Evolutionary conservation across 2,113 vertebrate species (phyloP).

Genomic region (Seriola quinqueradiata): DNA sequence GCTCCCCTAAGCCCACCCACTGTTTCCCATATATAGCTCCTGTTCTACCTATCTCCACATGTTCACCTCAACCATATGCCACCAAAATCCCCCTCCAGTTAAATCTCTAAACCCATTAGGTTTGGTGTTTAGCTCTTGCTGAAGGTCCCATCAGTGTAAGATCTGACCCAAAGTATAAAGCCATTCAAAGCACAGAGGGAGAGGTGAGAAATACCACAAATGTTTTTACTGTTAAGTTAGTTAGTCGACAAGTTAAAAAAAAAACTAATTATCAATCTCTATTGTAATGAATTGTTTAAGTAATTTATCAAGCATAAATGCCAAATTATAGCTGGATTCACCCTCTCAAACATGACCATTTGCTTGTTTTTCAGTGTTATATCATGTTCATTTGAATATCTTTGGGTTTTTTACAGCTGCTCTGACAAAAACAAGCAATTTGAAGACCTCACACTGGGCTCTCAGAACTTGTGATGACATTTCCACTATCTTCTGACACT

Average conservation of each 20-base stretch:
- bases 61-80: slow-evolving; percentile 48
- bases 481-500: too few relatives aligned
- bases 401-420: neutral
- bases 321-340: neutral
- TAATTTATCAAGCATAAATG: neutral
- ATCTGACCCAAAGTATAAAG: neutral
- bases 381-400: neutral
- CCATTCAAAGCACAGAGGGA: neutral
- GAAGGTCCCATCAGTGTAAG: neutral
- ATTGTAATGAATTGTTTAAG: neutral
- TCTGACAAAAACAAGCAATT: neutral
- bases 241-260: neutral
- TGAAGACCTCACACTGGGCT: neutral
- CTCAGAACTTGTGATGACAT: neutral
- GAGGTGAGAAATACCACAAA: neutral
- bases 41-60: slow-evolving; percentile 39
- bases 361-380: neutral
- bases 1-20: slow-evolving; percentile 51
- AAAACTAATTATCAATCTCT: neutral
- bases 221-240: neutral
- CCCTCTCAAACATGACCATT: neutral
- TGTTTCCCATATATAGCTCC: slow-evolving; percentile 31
- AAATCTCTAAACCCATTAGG: slow-evolving; percentile 40
- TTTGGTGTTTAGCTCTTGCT: slow-evolving; percentile 26
- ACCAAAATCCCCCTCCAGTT: slow-evolving; percentile 43